These are phyloP conservation scores for Puffinus mauretanicus DNA, from an alignment of 2,113 vertebrate species.

Conservation along the genomic window DNA sequence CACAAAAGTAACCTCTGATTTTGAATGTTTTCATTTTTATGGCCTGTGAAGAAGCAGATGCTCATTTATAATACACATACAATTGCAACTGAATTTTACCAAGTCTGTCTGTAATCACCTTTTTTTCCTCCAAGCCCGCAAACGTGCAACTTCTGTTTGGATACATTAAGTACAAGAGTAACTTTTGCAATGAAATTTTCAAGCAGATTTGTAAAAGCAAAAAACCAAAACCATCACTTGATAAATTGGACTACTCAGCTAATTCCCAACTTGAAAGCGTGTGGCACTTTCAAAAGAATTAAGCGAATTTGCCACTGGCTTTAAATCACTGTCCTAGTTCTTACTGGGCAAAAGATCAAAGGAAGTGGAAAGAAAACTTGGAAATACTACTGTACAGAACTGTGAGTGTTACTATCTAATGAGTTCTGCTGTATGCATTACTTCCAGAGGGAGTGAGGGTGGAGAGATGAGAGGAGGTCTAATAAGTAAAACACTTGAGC, in stretches of 20 bases:
- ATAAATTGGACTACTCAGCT: constrained; percentile 1
- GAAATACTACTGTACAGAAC: not conserved
- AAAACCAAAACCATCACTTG: not conserved
- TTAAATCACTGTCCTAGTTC: constrained; percentile 7
- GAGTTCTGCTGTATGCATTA: not conserved
- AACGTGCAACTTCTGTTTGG: not conserved
- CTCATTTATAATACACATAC: not conserved
- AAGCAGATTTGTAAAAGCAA: not conserved
- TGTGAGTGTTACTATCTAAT: not conserved
- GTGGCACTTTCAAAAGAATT: constrained; percentile 9
- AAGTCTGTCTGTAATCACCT: not conserved
- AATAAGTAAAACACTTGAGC: not conserved
- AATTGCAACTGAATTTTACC: not conserved
- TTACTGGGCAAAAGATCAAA: constrained; percentile 45
- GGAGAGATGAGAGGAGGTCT: not conserved
- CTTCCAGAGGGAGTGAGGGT: not conserved
- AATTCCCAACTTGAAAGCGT: not conserved
- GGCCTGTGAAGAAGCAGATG: not conserved
- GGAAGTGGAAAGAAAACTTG: not conserved
- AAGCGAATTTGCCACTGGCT: constrained; percentile 46
- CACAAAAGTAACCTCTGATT: not conserved
- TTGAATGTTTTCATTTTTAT: not conserved
- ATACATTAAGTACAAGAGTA: not conserved
- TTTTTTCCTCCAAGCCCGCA: not conserved
- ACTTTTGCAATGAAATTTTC: not conserved